phyloP scores from a whole-genome alignment of 1,140 invertebrate species.

The Macrobrachium nipponense region DNA sequence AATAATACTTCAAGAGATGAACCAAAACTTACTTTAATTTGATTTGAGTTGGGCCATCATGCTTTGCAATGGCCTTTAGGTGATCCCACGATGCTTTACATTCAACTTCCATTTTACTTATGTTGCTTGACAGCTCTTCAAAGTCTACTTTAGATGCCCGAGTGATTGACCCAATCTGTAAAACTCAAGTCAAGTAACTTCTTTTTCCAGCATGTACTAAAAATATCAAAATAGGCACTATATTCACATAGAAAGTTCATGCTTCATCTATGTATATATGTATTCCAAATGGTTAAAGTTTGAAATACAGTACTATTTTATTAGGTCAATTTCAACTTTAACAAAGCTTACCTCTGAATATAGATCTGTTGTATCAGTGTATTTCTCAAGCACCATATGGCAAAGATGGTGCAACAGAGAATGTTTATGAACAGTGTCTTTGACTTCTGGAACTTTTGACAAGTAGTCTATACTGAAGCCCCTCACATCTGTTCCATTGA shows the following conservation, averaged over 20 bases:
- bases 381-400: slow-evolving; percentile 97
- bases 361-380: slow-evolving; percentile 92
- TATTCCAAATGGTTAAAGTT: too few relatives aligned
- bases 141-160: slow-evolving; percentile 94
- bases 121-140: slow-evolving; percentile 86
- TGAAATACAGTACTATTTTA: too few relatives aligned
- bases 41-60: slow-evolving; percentile 87
- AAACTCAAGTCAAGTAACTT: slow-evolving; percentile 53
- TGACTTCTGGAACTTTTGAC: slow-evolving; percentile 98
- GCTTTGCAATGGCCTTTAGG: slow-evolving; percentile 94
- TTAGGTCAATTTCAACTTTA: too few relatives aligned
- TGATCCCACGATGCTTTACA: slow-evolving; percentile 99
- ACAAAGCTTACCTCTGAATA: slow-evolving; percentile 88
- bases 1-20: not conserved
- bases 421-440: slow-evolving; percentile 99
- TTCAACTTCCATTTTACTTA: slow-evolving; percentile 90
- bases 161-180: slow-evolving; percentile 88
- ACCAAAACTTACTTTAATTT: slow-evolving; percentile 59
- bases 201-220: too few relatives aligned
- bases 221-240: too few relatives aligned
- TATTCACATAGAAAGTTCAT: too few relatives aligned
- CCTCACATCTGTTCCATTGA: slow-evolving; percentile 95
- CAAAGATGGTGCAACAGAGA: slow-evolving; percentile 97
- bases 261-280: too few relatives aligned
- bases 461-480: slow-evolving; percentile 99